These are phyloP conservation scores for Alligator sinensis DNA, from an alignment of 2,113 vertebrate genomes.

Conservation along the genomic window DNA sequence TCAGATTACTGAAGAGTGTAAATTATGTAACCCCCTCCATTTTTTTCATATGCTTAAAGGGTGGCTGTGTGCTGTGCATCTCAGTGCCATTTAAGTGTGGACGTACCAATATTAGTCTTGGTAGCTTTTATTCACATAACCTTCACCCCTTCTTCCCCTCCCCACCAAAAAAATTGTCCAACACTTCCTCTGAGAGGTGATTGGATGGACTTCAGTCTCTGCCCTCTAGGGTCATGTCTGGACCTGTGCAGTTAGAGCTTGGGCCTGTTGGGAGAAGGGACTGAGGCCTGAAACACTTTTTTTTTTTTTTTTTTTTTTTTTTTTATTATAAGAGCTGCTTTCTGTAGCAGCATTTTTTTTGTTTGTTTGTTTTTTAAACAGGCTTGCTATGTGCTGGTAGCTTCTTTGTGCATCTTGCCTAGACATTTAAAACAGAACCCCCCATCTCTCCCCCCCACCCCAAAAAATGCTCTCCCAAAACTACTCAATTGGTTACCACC, in stretches of 20 bases:
- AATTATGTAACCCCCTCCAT: neutral
- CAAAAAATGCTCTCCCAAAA: slow-evolving; percentile 68
- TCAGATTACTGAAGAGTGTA: neutral
- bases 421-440: slow-evolving; percentile 81
- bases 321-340: slow-evolving; percentile 62
- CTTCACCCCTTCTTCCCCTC: slow-evolving; percentile 46
- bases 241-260: slow-evolving; percentile 92
- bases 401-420: slow-evolving; percentile 89
- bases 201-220: slow-evolving; percentile 85
- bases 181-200: slow-evolving; percentile 72
- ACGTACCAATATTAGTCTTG: slow-evolving; percentile 24
- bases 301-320: slow-evolving; percentile 59
- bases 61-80: slow-evolving; percentile 52
- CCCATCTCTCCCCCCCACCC: slow-evolving; percentile 41
- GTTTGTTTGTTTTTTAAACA: slow-evolving; percentile 78
- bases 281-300: slow-evolving; percentile 80
- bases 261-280: slow-evolving; percentile 88
- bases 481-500: slow-evolving; percentile 80
- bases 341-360: slow-evolving; percentile 77
- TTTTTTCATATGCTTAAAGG: slow-evolving; percentile 23
- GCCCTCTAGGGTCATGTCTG: slow-evolving; percentile 94
- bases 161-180: slow-evolving; percentile 59
- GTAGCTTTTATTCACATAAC: slow-evolving; percentile 57
- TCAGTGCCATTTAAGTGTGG: slow-evolving; percentile 35
- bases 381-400: slow-evolving; percentile 86